These are phyloP conservation scores for Anseranas semipalmata DNA, from an alignment of 2,113 vertebrate genomes.

Conservation along the genomic window DNA sequence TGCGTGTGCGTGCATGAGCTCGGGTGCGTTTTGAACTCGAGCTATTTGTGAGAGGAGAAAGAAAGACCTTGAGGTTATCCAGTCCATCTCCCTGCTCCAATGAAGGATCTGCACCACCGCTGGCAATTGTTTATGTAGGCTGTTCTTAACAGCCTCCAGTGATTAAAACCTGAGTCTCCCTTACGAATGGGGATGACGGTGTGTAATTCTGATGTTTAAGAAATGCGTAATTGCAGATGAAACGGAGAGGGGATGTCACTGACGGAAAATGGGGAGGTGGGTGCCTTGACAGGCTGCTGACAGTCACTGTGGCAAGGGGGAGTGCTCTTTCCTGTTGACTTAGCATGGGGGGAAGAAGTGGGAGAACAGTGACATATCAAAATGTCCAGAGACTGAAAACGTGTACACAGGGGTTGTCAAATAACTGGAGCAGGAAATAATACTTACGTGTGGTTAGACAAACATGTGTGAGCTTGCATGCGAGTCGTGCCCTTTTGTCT, in stretches of 20 bases:
- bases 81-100: neutral
- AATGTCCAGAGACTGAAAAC: neutral
- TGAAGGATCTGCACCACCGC: neutral
- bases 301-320: accelerated
- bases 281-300: neutral
- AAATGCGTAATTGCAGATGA: neutral
- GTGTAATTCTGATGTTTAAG: neutral
- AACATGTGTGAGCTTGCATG: neutral
- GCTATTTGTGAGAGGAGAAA: neutral
- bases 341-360: neutral
- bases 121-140: neutral
- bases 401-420: neutral
- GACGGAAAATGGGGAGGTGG: neutral
- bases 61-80: neutral
- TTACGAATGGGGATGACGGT: neutral
- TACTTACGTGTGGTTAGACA: accelerated
- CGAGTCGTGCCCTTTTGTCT: neutral
- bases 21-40: neutral
- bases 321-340: neutral
- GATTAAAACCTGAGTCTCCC: neutral
- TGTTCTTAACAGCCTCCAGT: neutral
- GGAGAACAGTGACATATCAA: neutral
- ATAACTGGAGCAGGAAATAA: neutral
- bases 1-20: neutral
- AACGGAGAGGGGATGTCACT: neutral